A percentile compares a stretch with the other conserved stretches of the same genome.
Conservation (phyloP, 2,888 invertebrate species). For the Sialis fuliginosa region DNA sequence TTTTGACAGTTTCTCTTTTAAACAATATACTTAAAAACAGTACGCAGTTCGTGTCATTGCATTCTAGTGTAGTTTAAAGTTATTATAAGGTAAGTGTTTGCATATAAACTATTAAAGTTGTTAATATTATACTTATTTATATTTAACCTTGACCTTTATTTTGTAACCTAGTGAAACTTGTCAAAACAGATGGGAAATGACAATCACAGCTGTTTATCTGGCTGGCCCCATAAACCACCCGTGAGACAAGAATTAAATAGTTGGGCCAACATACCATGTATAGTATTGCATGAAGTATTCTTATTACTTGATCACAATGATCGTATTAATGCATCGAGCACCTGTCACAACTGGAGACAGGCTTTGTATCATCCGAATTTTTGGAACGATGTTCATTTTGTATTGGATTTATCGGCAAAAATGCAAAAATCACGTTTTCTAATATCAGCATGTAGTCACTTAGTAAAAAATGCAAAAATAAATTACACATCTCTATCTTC, state of each 20-base stretch:
- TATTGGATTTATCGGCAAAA: slow-evolving; percentile 17
- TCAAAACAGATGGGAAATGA: slow-evolving; percentile 20
- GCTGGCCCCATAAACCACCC: slow-evolving; percentile 20
- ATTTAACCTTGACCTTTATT: background rate
- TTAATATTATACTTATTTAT: background rate
- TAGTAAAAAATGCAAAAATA: slow-evolving; percentile 20
- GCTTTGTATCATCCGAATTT: slow-evolving; percentile 25
- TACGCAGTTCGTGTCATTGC: background rate
- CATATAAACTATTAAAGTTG: background rate
- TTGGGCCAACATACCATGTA: slow-evolving; percentile 23
- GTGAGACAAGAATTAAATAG: slow-evolving; percentile 9
- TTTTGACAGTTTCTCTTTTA: slow-evolving; percentile 3
- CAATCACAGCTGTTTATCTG: slow-evolving; percentile 18
- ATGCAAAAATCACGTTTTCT: slow-evolving; percentile 20
- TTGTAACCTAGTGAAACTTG: background rate
- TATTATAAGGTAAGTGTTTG: background rate
- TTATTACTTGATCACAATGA: slow-evolving; percentile 20
- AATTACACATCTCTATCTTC: slow-evolving; percentile 20
- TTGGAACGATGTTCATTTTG: slow-evolving; percentile 23
- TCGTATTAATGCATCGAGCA: slow-evolving; percentile 22
- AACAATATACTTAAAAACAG: background rate
- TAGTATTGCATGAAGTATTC: slow-evolving; percentile 23
- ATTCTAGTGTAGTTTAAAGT: background rate
- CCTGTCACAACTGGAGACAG: slow-evolving; percentile 24
- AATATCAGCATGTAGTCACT: slow-evolving; percentile 18